Percentiles rank a stretch among this genome's conserved stretches.
These are phyloP conservation scores for Tychaedon coryphoeus DNA, from an alignment of 2,113 vertebrate species.

Conservation along the genomic window DNA sequence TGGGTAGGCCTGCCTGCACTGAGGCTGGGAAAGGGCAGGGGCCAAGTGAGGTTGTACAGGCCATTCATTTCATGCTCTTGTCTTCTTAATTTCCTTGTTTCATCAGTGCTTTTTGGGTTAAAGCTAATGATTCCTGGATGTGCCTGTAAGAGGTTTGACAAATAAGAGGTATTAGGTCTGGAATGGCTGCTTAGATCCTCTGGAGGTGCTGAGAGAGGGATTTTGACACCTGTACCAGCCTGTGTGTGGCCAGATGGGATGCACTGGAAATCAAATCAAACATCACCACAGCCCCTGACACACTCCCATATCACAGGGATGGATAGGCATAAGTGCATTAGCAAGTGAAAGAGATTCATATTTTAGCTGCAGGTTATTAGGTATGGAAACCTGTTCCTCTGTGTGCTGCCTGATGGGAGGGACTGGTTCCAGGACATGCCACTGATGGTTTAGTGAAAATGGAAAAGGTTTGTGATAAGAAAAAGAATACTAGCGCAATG, in stretches of 20 bases:
- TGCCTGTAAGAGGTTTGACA: background rate
- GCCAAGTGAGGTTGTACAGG: background rate
- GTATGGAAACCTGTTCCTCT: background rate
- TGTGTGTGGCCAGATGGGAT: background rate
- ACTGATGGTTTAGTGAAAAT: background rate
- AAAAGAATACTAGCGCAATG: background rate
- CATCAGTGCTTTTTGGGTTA: background rate
- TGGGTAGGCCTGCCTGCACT: background rate
- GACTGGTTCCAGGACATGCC: background rate
- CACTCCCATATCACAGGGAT: rapidly evolving
- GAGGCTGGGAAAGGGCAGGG: background rate
- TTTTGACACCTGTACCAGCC: background rate
- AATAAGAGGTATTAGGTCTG: background rate
- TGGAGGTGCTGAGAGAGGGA: background rate
- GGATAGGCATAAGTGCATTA: background rate
- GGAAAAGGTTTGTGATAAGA: background rate
- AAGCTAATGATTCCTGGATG: background rate
- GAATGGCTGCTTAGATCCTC: background rate
- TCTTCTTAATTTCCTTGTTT: background rate
- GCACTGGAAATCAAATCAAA: background rate
- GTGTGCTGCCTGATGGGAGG: background rate
- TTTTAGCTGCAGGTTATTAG: background rate
- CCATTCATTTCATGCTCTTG: background rate
- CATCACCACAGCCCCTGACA: rapidly evolving
- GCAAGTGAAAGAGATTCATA: background rate